A percentile compares a stretch with the other conserved stretches of the same genome.
Evolutionary conservation across 2,797 vertebrate species (phyloP).

Genomic region (Scyliorhinus canicula): DNA sequence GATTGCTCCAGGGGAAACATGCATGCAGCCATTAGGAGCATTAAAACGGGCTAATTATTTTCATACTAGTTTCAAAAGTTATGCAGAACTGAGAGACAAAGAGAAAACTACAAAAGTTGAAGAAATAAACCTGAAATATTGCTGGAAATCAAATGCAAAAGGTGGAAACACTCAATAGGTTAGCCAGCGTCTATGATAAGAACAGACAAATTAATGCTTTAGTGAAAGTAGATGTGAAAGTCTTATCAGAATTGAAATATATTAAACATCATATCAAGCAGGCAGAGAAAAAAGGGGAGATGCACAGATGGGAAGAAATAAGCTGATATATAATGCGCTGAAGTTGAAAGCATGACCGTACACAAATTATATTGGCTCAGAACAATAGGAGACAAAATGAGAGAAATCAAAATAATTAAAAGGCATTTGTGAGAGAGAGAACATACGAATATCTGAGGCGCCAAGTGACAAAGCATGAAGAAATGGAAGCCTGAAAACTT

Average conservation of each 20-base stretch:
- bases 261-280: background rate
- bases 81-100: constrained; percentile 13
- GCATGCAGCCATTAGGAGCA: constrained; percentile 57
- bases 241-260: background rate
- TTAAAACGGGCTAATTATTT: constrained; percentile 63
- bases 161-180: background rate
- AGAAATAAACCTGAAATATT: background rate
- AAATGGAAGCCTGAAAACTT: background rate
- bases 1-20: constrained; percentile 59
- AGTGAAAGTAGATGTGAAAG: background rate
- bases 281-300: background rate
- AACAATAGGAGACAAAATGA: background rate
- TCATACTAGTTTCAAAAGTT: constrained; percentile 55
- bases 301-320: background rate
- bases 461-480: background rate
- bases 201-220: background rate
- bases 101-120: background rate
- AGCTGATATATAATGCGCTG: background rate
- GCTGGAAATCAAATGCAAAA: background rate
- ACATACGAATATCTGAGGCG: background rate
- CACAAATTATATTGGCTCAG: background rate
- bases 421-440: background rate
- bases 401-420: background rate
- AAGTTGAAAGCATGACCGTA: background rate
- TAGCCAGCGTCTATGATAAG: background rate